Evolutionary conservation across 2,113 vertebrate genomes (phyloP), one percentile per base, ranked within the genome.

Genomic region (Nanger granti): DNA sequence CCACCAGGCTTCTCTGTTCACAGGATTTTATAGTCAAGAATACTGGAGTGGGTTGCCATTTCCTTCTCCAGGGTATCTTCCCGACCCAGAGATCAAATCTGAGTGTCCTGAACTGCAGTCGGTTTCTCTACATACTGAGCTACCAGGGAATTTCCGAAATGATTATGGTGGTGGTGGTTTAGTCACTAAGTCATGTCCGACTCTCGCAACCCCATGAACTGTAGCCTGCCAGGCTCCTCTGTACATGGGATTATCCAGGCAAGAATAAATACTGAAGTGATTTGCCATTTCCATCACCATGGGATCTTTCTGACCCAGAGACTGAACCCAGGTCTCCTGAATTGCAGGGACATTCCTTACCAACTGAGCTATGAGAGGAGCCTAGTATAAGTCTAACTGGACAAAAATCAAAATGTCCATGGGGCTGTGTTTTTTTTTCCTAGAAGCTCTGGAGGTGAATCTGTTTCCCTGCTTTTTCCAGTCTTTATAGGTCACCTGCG

Each of bases 131-230:
- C 20, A 11, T 73, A 37, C 20, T 73, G n/a, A 73, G 5, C 20
- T 73, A 22, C 4, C 20, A 73, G n/a, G 20, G 69, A 73, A 73
- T 73, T 24, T 73, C 69, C 1, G 2, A 73, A 24, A 24, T 73
- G n/a, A 12, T 41, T 22, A 73, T 37, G 10, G n/a, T 37, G 10
- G 66, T 3, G n/a, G 69, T 73, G 20, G 69, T 41, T 24, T 73
- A 24, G 10, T 73, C 2, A 0, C 18, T 37, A 73, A 73, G 18
- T 73, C 1, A 0, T 73, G n/a, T 73, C 69, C 2, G 0, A 73
- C 18, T 37, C 20, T 73, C 6, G 20, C n/a, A 73, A 73, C 69
- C n/a, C 69, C 20, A 73, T 24, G 69, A 20, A 73, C 69, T 73
- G n/a, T 73, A 73, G 69, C n/a, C 20, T 73, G 2, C 9, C 69